phyloP scores from a whole-genome alignment of 2,888 invertebrate genomes.

The Atherix ibis region DNA sequence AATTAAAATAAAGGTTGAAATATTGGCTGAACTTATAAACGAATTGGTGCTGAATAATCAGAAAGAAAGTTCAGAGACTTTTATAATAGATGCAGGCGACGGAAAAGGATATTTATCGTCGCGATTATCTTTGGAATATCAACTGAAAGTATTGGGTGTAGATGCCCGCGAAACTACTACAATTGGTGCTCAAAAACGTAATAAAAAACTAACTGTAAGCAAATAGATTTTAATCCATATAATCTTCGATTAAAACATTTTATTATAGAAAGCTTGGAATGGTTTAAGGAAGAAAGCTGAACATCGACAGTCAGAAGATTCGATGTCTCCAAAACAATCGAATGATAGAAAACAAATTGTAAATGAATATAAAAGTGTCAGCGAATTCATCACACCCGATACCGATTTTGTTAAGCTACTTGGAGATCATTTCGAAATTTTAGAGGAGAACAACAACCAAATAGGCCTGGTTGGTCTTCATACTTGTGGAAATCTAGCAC shows the following conservation, averaged over 20 bases:
- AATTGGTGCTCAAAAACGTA: conserved; percentile 43
- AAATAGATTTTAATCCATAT: too few relatives aligned
- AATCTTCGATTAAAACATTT: too few relatives aligned
- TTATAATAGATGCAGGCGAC: conserved; percentile 72
- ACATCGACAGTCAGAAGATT: too few relatives aligned
- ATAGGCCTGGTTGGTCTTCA: conserved; percentile 62
- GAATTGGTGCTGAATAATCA: too few relatives aligned
- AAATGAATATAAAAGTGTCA: conserved; percentile 47
- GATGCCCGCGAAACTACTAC: conserved; percentile 58
- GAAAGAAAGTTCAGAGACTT: conserved; percentile 15
- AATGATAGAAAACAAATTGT: conserved; percentile 16
- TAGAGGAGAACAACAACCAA: conserved; percentile 22
- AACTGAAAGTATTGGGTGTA: conserved; percentile 59
- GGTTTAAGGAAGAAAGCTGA: conserved; percentile 38
- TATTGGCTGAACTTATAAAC: conserved; percentile 44
- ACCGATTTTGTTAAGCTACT: conserved; percentile 39
- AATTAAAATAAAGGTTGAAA: conserved; percentile 37
- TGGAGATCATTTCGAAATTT: conserved; percentile 33
- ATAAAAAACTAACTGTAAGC: conserved; percentile 22
- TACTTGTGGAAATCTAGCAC: conserved; percentile 73
- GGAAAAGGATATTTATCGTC: conserved; percentile 78
- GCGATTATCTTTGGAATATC: conserved; percentile 51
- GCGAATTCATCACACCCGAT: conserved; percentile 41
- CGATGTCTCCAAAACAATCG: too few relatives aligned
- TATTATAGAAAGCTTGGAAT: conserved; percentile 40